Conservation (phyloP, 2,113 vertebrate genomes). For the Chaenogobius annularis region DNA sequence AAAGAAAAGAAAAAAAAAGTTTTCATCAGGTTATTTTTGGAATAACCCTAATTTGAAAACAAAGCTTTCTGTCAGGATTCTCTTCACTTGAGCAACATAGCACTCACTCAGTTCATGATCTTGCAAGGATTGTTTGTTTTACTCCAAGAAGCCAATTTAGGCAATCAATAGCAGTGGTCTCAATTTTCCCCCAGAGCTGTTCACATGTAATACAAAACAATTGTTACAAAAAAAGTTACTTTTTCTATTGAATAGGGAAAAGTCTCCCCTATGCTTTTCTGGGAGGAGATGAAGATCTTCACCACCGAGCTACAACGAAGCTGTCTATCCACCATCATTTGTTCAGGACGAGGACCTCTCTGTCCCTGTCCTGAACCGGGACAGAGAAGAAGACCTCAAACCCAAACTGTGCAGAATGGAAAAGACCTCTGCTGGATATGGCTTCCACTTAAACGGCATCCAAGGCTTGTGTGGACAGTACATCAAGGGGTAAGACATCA, state of each 20-base stretch:
- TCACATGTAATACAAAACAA: too few relatives aligned
- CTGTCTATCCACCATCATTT: slow-evolving; percentile 9
- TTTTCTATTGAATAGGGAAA: slow-evolving; percentile 76
- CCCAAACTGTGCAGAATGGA: slow-evolving; percentile 87
- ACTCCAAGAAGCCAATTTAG: too few relatives aligned
- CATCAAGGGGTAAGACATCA: slow-evolving; percentile 81
- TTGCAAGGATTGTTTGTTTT: too few relatives aligned
- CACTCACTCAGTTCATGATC: too few relatives aligned
- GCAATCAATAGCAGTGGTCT: too few relatives aligned
- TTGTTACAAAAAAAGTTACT: not conserved
- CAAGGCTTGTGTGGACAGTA: slow-evolving; percentile 80
- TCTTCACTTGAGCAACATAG: too few relatives aligned
- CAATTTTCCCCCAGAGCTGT: not conserved
- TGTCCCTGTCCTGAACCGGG: not conserved
- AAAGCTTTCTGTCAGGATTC: too few relatives aligned
- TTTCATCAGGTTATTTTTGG: too few relatives aligned
- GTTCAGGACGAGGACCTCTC: not conserved
- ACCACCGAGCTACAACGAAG: slow-evolving; percentile 63
- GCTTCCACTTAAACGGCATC: slow-evolving; percentile 88
- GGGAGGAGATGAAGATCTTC: slow-evolving; percentile 69
- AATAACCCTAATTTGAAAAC: not conserved
- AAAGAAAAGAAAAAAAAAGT: too few relatives aligned
- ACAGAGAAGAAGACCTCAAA: slow-evolving; percentile 68
- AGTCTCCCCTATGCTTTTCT: slow-evolving; percentile 84
- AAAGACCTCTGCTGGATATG: slow-evolving; percentile 82